These are phyloP conservation scores for Xyrauchen texanus DNA, from an alignment of 2,113 vertebrate species.

Conservation along the genomic window DNA sequence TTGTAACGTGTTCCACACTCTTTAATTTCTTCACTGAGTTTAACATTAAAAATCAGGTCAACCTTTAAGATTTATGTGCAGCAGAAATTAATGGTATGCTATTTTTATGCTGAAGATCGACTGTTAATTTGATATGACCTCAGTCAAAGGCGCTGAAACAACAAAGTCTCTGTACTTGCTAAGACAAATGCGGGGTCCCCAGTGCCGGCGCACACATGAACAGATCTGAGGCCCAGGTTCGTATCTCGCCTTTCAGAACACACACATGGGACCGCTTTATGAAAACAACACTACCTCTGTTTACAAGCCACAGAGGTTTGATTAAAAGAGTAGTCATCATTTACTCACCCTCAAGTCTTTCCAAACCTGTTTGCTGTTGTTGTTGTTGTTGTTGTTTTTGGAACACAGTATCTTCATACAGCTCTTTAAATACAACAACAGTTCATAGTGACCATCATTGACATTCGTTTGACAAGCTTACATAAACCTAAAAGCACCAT, in stretches of 20 bases:
- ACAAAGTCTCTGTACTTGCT: conserved; percentile 76
- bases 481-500: too few relatives aligned
- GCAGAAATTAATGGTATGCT: conserved; percentile 83
- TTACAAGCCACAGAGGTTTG: background rate
- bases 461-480: too few relatives aligned
- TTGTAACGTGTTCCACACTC: conserved; percentile 55
- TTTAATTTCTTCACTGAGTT: conserved; percentile 77
- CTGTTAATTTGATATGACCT: conserved; percentile 83
- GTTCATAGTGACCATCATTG: too few relatives aligned
- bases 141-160: conserved; percentile 82
- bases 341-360: too few relatives aligned
- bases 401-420: too few relatives aligned
- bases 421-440: too few relatives aligned
- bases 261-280: conserved; percentile 28
- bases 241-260: conserved; percentile 64
- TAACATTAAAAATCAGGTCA: conserved; percentile 80
- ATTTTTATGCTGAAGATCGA: conserved; percentile 79
- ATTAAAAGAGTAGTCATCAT: too few relatives aligned
- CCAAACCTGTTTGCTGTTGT: too few relatives aligned
- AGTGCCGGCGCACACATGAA: conserved; percentile 60
- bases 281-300: conserved; percentile 63
- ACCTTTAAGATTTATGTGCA: conserved; percentile 79
- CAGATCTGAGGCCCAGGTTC: conserved; percentile 50
- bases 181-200: conserved; percentile 69
- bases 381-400: too few relatives aligned